Conservation (phyloP, 2,113 vertebrate species). For the Amblyopsis rosae region DNA sequence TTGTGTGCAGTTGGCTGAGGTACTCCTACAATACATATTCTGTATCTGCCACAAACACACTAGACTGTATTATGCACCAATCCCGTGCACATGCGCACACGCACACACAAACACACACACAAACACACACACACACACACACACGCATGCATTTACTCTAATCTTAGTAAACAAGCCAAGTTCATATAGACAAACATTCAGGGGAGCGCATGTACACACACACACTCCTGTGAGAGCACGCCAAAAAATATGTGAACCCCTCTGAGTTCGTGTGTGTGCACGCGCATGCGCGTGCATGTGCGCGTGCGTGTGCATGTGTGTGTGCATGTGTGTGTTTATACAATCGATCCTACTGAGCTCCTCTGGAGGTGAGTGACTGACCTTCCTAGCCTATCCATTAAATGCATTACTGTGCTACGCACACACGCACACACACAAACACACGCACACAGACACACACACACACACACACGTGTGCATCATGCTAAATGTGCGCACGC, state of each 20-base stretch:
- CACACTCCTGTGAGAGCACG: neutral
- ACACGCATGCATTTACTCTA: conserved; percentile 4
- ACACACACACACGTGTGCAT: neutral
- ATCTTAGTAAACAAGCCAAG: neutral
- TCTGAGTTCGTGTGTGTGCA: neutral
- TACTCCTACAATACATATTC: conserved; percentile 3
- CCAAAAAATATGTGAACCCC: neutral
- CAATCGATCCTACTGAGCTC: conserved; percentile 43
- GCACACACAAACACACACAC: no score
- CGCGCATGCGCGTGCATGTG: neutral
- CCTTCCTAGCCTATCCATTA: conserved; percentile 60
- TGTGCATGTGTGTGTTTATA: neutral
- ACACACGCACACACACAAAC: conserved; percentile 17
- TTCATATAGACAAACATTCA: neutral
- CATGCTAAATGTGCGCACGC: conserved; percentile 24
- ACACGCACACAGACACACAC: neutral
- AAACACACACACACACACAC: neutral
- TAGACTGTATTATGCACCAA: neutral
- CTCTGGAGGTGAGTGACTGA: conserved; percentile 51
- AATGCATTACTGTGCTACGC: conserved; percentile 48
- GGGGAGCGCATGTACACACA: conserved; percentile 14
- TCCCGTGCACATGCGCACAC: conserved; percentile 21
- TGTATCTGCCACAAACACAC: no score
- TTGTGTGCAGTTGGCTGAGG: conserved; percentile 7
- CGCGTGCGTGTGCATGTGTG: neutral